Evolutionary conservation across 2,888 invertebrate genomes (phyloP).

Genomic region (Diarsia brunnea): DNA sequence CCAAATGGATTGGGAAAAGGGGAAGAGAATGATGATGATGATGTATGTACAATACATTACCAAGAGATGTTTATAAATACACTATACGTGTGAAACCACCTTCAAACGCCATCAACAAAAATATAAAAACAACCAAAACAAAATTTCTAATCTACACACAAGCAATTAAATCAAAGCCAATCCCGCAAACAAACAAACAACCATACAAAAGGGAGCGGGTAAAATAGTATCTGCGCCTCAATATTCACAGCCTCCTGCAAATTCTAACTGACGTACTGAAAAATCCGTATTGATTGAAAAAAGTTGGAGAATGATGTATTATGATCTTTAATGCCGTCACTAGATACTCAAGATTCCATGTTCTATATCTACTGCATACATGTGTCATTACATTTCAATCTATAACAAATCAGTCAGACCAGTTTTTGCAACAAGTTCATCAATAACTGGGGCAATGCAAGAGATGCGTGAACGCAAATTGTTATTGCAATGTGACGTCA

Average conservation of each 20-base stretch:
- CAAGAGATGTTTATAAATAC: too few relatives aligned
- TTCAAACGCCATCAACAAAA: not conserved
- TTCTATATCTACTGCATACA: not conserved
- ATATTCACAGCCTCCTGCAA: constrained; percentile 43
- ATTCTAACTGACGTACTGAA: constrained; percentile 51
- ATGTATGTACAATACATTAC: too few relatives aligned
- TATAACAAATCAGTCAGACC: constrained; percentile 30
- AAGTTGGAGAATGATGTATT: constrained; percentile 20
- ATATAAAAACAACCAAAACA: too few relatives aligned
- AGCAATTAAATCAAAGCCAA: constrained; percentile 6
- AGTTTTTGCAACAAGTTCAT: constrained; percentile 47
- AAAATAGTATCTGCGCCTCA: constrained; percentile 21
- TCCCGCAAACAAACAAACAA: not conserved
- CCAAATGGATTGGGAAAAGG: too few relatives aligned
- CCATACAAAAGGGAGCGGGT: constrained; percentile 1
- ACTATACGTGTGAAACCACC: too few relatives aligned
- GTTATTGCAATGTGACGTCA: constrained; percentile 53
- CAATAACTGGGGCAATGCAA: constrained; percentile 35
- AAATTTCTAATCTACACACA: too few relatives aligned
- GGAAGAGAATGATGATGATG: too few relatives aligned
- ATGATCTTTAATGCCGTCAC: too few relatives aligned
- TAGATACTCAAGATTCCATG: too few relatives aligned
- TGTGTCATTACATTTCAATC: constrained; percentile 13
- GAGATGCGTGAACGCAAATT: constrained; percentile 47
- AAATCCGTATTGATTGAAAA: constrained; percentile 60